Base-by-base conservation (phyloP, 2,888 invertebrate genomes). In the Hypolimnas misippus region DNA sequence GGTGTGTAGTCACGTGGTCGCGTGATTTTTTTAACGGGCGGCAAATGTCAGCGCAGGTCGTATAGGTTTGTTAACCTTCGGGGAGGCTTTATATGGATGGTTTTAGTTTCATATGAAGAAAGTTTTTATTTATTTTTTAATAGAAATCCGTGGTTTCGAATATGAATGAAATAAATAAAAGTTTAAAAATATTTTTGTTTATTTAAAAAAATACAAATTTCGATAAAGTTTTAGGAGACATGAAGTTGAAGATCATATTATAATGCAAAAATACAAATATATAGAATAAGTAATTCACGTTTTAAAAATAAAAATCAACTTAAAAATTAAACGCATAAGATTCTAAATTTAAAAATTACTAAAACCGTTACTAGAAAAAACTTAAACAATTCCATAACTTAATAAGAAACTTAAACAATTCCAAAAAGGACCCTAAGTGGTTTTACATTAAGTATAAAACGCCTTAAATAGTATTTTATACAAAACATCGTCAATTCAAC, bases 21-120 rank as follows among this genome's bases (percentile, higher is more conserved):
- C 75, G 78, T 80, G 82, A 81, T 81, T 82, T 79, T 63, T 80
- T 81, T 76, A 66, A 62, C 69, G 70, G 69, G 64, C 66, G 65
- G 66, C 59, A 76, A 79, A 82, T 80, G 81, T 75, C 82, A 78
- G 60, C 52, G 19, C 59, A 74, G 79, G 76, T 78, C 76, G 72
- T 52, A 6, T 29, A 44, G 60, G 77, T 74, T 76, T 74, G 62
- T 75, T 77, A 66, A 79, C 78, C 81, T 69, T 55, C 63, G 29
- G 62, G 19, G 6, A 31, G 57, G 55, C 35, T 29, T 25, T n/a
- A 35, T 14, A 46, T 54, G 49, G 4, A n/a, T 21, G 7, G 16
- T 49, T 16, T 19, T 19, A 44, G 44, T 19, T 21, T 46, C 12
- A 21, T 21, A 6, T 5, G 19, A 12, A 21, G 44, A 21, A 12